These are phyloP conservation scores for Salpingus planirostris DNA, from an alignment of 2,888 invertebrate species.

Conservation along the genomic window DNA sequence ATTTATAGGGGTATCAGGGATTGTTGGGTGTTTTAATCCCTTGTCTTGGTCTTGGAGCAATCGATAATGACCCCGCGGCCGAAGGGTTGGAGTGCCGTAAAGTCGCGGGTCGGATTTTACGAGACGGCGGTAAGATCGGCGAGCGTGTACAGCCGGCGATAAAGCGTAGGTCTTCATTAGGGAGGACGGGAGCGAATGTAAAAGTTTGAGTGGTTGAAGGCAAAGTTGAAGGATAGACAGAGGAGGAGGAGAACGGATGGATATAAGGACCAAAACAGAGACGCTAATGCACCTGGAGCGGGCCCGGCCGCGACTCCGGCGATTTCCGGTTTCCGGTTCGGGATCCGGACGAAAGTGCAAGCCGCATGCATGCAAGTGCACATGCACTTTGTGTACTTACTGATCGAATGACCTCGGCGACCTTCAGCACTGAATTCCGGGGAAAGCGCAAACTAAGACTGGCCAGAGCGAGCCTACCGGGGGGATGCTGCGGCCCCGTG, in stretches of 20 bases:
- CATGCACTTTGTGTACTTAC: conserved; percentile 26
- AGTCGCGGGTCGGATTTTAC: too few species aligned
- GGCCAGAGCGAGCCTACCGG: conserved; percentile 35
- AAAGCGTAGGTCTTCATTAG: too few species aligned
- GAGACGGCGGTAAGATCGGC: too few species aligned
- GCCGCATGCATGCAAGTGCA: conserved; percentile 14
- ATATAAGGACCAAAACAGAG: conserved; percentile 40
- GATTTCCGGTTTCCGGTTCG: conserved; percentile 2
- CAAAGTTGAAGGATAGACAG: conserved; percentile 30
- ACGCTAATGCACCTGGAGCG: conserved; percentile 14
- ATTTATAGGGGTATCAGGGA: too few species aligned
- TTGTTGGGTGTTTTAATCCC: too few species aligned
- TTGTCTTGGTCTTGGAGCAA: too few species aligned
- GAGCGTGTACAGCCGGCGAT: too few species aligned
- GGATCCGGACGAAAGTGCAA: conserved; percentile 10
- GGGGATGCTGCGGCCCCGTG: conserved; percentile 41
- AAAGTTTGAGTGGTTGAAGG: too few species aligned
- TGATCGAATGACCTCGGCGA: conserved; percentile 28
- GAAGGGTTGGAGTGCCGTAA: too few species aligned
- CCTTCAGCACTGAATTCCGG: conserved; percentile 33
- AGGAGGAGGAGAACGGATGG: conserved; percentile 35
- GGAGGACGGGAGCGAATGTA: too few species aligned
- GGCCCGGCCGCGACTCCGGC: conserved; percentile 15
- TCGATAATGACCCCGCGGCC: too few species aligned
- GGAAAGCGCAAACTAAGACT: conserved; percentile 39